Base-by-base conservation (phyloP, 2,797 vertebrate genomes). In the Crossoptilon crossoptilon region DNA sequence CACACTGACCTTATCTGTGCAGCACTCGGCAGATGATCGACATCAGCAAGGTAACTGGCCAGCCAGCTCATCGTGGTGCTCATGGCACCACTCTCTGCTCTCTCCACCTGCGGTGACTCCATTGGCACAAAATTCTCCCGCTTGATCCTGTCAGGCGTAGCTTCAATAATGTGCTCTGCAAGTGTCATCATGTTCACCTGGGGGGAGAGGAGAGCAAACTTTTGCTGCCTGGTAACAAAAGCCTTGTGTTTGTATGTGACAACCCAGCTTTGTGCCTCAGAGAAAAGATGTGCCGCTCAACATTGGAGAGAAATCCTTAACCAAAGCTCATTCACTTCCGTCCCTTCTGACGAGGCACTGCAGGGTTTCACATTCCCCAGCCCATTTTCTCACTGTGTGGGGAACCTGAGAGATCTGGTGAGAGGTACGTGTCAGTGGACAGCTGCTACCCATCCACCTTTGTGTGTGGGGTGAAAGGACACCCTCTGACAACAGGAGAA, bases 1-100 rank as follows among this genome's bases (percentile, higher is more conserved):
- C n/a, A 22, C 55, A 85, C 98, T 95, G 91, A 99, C 99, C 99
- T 98, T 95, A 99, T 97, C 97, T 99, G 99, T 94, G 99, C 98
- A 95, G 99, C 98, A 88, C 97, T 98, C 1, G 99, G 99, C 96
- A 99, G 98, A 96, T 99, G 99, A 88, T 99, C 99, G 11, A 99
- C 98, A 41, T 99, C 99, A 76, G 99, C 99, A 74, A 99, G 98
- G 97, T 99, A 99, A 98, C 98, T 99, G 98, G 99, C 99, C 97
- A 99, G 98, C 99, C 99, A 99, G 98, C 98, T 99, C 99, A 99
- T 99, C 11, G 99, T 99, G 97, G 98, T 99, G 98, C 98, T 98
- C 91, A 99, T 98, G 82, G 98, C 97, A 84, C 98, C 97, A 31
- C 97, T 97, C 69, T 99, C 99, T 1, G 96, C 96, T 72, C 97